These are phyloP conservation scores for Scelioninae gen. 2 DNA, from an alignment of 2,888 invertebrate species.

Conservation along the genomic window DNA sequence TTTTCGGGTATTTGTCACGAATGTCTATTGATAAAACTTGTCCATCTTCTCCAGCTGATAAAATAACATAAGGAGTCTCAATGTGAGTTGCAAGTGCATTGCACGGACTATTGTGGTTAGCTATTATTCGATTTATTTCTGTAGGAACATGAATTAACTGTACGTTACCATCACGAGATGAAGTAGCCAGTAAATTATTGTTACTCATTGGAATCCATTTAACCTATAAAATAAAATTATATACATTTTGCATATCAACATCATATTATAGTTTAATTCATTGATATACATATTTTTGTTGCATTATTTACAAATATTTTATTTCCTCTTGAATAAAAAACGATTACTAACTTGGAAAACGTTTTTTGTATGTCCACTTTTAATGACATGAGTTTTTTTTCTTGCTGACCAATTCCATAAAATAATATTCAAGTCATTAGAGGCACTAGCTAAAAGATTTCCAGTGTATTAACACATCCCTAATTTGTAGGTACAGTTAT, in stretches of 20 bases:
- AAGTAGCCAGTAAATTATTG: conserved; percentile 90
- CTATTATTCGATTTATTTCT: conserved; percentile 77
- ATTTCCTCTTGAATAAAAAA: not conserved
- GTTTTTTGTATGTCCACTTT: conserved; percentile 90
- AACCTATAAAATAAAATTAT: conserved; percentile 74
- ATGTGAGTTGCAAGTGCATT: conserved; percentile 89
- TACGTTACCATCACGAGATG: conserved; percentile 93
- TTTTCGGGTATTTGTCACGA: conserved; percentile 81
- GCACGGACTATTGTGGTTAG: conserved; percentile 85
- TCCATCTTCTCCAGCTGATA: conserved; percentile 94
- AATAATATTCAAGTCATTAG: conserved; percentile 90
- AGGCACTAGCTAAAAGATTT: conserved; percentile 88
- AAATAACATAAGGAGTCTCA: conserved; percentile 84
- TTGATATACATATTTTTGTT: no score
- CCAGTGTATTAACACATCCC: conserved; percentile 94
- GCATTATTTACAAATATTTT: no score
- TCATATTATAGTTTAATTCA: conserved; percentile 8
- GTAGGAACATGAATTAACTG: conserved; percentile 77
- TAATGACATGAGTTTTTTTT: conserved; percentile 80
- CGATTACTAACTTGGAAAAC: conserved; percentile 86
- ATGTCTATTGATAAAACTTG: conserved; percentile 89
- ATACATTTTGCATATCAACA: no score
- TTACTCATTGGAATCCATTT: conserved; percentile 90
- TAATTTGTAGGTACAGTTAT: no score
- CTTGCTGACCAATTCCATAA: conserved; percentile 94